phyloP scores from a whole-genome alignment of 2,888 invertebrate species.

The Charanyca ferruginea region DNA sequence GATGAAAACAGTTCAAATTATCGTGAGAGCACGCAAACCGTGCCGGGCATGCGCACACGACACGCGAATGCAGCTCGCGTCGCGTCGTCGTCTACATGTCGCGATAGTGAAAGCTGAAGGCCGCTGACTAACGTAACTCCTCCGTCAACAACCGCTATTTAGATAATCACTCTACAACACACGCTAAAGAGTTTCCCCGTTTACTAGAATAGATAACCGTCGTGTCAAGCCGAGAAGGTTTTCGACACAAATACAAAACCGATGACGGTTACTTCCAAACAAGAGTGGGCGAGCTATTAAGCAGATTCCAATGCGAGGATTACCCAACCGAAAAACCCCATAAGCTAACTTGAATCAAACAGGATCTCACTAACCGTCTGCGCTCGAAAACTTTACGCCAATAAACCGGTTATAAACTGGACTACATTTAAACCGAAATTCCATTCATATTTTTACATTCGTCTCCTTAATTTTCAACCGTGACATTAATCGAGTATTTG shows the following conservation, averaged over 20 bases:
- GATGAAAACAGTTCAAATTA: constrained; percentile 44
- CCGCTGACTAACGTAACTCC: constrained; percentile 73
- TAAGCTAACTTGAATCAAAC: constrained; percentile 16
- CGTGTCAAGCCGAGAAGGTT: constrained; percentile 12
- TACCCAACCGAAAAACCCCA: constrained; percentile 22
- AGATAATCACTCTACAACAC: constrained; percentile 52
- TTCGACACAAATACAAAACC: constrained; percentile 16
- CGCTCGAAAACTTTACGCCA: not conserved
- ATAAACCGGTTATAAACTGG: constrained; percentile 13
- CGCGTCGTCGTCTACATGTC: constrained; percentile 65
- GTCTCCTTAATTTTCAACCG: constrained; percentile 47
- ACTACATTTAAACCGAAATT: constrained; percentile 13
- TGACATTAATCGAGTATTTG: constrained; percentile 61
- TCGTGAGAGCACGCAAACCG: constrained; percentile 46
- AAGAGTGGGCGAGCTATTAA: constrained; percentile 21
- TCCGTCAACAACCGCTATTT: constrained; percentile 62
- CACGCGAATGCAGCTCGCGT: constrained; percentile 55
- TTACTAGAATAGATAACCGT: constrained; percentile 19
- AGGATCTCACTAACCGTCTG: constrained; percentile 26
- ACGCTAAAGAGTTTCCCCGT: constrained; percentile 28
- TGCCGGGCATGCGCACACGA: constrained; percentile 41
- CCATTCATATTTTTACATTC: constrained; percentile 24
- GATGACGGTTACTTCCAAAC: constrained; percentile 25
- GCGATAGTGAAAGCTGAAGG: constrained; percentile 85
- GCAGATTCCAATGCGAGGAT: constrained; percentile 20